Evolutionary conservation across 2,888 invertebrate species (phyloP).

Genomic region (Phaonia tiefii): DNA sequence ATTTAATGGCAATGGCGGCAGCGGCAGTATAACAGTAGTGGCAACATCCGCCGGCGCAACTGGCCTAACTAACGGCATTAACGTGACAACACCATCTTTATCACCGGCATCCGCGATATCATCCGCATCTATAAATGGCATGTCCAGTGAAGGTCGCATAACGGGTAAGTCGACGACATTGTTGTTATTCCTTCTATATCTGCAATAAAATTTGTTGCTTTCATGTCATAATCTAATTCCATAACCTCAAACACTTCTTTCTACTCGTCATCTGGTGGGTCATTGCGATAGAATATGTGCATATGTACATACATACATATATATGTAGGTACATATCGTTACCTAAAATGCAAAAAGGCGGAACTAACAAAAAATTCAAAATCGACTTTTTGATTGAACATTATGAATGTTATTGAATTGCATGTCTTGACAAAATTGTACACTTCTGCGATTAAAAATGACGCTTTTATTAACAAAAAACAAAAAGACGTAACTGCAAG

Average conservation of each 20-base stretch:
- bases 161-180: constrained; percentile 72
- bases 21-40: neutral
- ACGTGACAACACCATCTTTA: constrained; percentile 57
- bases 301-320: no score
- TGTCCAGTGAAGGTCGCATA: constrained; percentile 73
- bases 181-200: no score
- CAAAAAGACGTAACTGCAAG: no score
- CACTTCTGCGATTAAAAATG: no score
- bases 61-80: constrained; percentile 57
- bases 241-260: neutral
- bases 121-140: constrained; percentile 57
- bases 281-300: neutral
- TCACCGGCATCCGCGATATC: constrained; percentile 15
- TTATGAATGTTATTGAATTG: no score
- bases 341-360: no score
- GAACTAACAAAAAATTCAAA: no score
- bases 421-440: no score
- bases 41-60: constrained; percentile 56
- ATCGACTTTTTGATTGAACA: no score
- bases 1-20: constrained; percentile 67
- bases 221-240: constrained; percentile 14
- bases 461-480: no score
- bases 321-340: no score
- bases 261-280: constrained; percentile 35
- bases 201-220: constrained; percentile 2